Base-by-base conservation (phyloP, 2,113 vertebrate genomes). In the Dasyprocta punctata region DNA sequence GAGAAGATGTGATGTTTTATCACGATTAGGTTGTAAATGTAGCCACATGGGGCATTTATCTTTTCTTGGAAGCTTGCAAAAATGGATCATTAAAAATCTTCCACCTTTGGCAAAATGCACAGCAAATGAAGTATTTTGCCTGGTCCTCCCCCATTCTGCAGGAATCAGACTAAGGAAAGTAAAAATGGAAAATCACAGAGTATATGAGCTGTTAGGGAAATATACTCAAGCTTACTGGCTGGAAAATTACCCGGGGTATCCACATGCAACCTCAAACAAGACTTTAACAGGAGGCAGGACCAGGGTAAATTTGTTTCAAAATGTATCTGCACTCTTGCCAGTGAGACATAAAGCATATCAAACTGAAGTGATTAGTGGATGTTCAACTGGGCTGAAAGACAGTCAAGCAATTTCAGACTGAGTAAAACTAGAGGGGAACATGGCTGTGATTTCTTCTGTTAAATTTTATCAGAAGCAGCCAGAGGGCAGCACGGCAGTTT, bases 401-500 rank as follows among this genome's bases (percentile, higher is more conserved):
- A 97, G 7, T 20, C 26, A 11, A 44, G 85, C 95, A 87, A 90
- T 67, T 75, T 82, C 81, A 87, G 73, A 20, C 22, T 16, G 13
- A 75, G 81, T 52, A 81, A 86, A 52, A 71, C 26, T 63, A 33
- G 2, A 28, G 13, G 60, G 41, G 38, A 67, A 6, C 14, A 61
- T 20, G 33, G 16, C 12, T 63, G 26, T 38, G 12, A 19, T 87
- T 69, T 67, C 9, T 78, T 81, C 60, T 44, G 30, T 75, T 90
- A 82, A 71, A 96, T 88, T 95, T 94, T 95, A 58, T 90, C 38
- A 61, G 24, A 97, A 92, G 92, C 87, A 95, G 81, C 86, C 94
- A 97, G 97, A 95, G 96, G 92, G 90, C 82, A 80, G 89, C 78
- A 86, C 88, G 78, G 60, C 69, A 83, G 82, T 96, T 96, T 91